Percentiles rank a stretch among this genome's conserved stretches.
Conservation (phyloP, 2,797 vertebrate genomes). For the Petrocephalus sullivani region DNA sequence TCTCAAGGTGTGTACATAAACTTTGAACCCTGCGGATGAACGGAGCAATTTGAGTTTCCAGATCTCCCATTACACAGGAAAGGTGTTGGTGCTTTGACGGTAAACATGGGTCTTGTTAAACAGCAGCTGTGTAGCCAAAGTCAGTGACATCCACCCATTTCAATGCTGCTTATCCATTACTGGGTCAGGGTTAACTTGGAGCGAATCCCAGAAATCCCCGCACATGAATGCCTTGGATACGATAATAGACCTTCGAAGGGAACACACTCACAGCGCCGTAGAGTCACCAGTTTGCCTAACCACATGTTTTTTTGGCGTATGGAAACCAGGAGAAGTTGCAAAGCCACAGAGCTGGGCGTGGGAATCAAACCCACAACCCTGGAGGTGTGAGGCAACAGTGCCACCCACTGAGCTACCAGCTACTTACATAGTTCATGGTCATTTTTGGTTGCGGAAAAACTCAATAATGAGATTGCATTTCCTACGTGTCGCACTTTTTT, state of each 20-base stretch:
- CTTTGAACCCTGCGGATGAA: conserved; percentile 19
- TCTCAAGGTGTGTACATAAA: conserved; percentile 18
- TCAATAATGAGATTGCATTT: background rate
- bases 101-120: conserved; percentile 1
- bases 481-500: background rate
- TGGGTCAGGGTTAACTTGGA: background rate
- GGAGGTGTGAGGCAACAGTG: background rate
- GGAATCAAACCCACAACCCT: background rate
- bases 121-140: conserved; percentile 13
- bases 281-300: background rate
- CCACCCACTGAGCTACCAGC: background rate
- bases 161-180: background rate
- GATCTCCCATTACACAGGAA: background rate
- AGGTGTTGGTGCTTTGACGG: conserved; percentile 2
- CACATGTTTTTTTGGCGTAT: background rate
- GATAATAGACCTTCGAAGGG: background rate
- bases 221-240: background rate
- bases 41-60: conserved; percentile 5
- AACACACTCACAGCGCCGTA: background rate
- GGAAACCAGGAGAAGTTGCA: background rate
- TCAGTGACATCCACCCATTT: background rate
- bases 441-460: background rate
- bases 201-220: background rate
- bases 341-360: background rate
- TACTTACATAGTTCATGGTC: background rate